These are phyloP conservation scores for Hemistola chrysoprasaria DNA, from an alignment of 2,888 invertebrate genomes.

Conservation along the genomic window DNA sequence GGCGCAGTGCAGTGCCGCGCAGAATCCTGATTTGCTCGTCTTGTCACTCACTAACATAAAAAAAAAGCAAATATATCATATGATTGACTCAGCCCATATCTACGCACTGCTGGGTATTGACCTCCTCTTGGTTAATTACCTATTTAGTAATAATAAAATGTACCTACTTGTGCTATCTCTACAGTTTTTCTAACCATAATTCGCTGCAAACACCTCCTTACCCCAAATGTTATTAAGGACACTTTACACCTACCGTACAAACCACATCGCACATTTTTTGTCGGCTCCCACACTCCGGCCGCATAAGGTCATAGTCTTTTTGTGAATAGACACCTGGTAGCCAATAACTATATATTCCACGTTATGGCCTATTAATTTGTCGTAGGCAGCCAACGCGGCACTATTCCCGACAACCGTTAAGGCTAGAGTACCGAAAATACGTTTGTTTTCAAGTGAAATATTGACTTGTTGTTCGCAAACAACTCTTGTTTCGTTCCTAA, in stretches of 20 bases:
- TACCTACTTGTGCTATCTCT: too few species aligned
- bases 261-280: slow-evolving; percentile 13
- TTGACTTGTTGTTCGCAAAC: slow-evolving; percentile 24
- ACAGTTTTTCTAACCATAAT: too few species aligned
- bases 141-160: too few species aligned
- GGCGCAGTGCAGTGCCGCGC: too few species aligned
- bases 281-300: slow-evolving; percentile 3
- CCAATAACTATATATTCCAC: slow-evolving; percentile 58
- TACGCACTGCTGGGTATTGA: too few species aligned
- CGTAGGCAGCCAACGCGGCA: slow-evolving; percentile 44
- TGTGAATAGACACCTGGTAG: slow-evolving; percentile 32
- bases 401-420: slow-evolving; percentile 28
- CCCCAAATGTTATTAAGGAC: slow-evolving; percentile 7
- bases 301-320: slow-evolving; percentile 23
- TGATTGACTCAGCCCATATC: too few species aligned
- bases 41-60: too few species aligned
- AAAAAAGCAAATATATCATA: too few species aligned
- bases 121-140: too few species aligned
- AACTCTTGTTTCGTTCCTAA: slow-evolving; percentile 16
- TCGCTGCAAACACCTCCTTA: slow-evolving; percentile 5
- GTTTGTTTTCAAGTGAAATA: slow-evolving; percentile 29
- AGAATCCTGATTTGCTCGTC: too few species aligned
- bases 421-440: slow-evolving; percentile 27
- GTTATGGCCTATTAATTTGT: slow-evolving; percentile 64
- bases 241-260: slow-evolving; percentile 11